phyloP scores from a whole-genome alignment of 2,797 vertebrate species.

The Ibycter americanus region DNA sequence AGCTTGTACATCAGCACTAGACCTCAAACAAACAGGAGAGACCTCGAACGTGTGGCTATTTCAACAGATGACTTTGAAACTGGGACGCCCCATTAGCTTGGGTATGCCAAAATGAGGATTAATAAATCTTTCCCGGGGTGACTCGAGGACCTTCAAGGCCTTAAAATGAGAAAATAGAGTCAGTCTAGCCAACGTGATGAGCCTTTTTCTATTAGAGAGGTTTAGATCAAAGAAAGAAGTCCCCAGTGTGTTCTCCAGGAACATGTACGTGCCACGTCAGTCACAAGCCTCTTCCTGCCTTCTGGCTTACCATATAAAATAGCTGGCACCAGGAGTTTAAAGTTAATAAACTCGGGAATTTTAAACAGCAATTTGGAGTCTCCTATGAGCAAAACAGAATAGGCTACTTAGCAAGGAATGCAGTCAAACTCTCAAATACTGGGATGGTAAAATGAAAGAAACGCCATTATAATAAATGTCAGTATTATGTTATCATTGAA shows the following conservation, averaged over 20 bases:
- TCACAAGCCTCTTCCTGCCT: not conserved
- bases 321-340: not conserved
- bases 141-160: not conserved
- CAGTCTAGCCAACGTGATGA: not conserved
- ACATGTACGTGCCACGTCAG: accelerated
- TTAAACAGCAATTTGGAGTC: not conserved
- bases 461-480: not conserved
- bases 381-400: not conserved
- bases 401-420: not conserved
- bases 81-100: not conserved
- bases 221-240: not conserved
- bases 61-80: not conserved
- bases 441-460: not conserved
- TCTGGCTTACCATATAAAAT: not conserved
- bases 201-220: not conserved
- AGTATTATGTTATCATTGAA: not conserved
- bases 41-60: not conserved
- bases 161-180: not conserved
- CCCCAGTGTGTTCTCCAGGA: not conserved
- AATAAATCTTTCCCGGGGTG: not conserved
- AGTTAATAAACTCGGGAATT: constrained; percentile 2
- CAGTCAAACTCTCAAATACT: not conserved
- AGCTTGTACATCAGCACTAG: accelerated
- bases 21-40: not conserved
- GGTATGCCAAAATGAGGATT: not conserved